These are phyloP conservation scores for Orius laevigatus DNA, from an alignment of 1,140 invertebrate genomes.

Conservation along the genomic window DNA sequence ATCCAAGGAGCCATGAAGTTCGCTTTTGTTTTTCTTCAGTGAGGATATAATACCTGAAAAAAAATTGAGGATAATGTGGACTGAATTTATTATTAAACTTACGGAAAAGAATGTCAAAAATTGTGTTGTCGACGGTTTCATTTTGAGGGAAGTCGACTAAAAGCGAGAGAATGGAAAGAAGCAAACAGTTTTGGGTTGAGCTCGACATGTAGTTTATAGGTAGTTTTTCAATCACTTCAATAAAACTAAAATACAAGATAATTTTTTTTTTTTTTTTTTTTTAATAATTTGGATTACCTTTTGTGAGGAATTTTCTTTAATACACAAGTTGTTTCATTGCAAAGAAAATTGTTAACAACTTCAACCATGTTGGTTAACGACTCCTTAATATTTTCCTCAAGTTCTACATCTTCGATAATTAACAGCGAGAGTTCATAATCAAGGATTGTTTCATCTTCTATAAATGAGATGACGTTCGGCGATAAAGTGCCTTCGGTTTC, in stretches of 20 bases:
- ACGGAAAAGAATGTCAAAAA: conserved; percentile 11
- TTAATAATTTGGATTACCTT: too few relatives aligned
- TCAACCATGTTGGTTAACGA: conserved; percentile 7
- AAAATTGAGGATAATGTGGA: neutral
- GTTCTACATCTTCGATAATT: conserved; percentile 6
- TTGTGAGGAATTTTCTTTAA: too few relatives aligned
- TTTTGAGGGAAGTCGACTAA: conserved; percentile 7
- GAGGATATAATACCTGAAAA: conserved; percentile 5
- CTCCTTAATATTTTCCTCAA: conserved; percentile 4
- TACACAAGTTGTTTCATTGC: neutral
- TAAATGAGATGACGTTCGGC: neutral
- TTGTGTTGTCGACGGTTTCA: neutral
- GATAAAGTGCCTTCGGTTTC: neutral
- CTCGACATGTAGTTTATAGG: conserved; percentile 9
- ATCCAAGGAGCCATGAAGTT: conserved; percentile 1
- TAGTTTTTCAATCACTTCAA: neutral
- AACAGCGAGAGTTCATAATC: conserved; percentile 14
- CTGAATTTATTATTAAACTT: neutral
- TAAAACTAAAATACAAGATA: too few relatives aligned
- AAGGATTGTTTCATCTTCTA: neutral
- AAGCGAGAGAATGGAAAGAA: neutral
- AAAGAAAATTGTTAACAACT: conserved; percentile 2
- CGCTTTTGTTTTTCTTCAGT: neutral
- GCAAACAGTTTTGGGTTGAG: conserved; percentile 1
- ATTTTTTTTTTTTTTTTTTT: too few relatives aligned